Evolutionary conservation across 2,888 invertebrate genomes (phyloP).

Genomic region (Archips xylosteana): DNA sequence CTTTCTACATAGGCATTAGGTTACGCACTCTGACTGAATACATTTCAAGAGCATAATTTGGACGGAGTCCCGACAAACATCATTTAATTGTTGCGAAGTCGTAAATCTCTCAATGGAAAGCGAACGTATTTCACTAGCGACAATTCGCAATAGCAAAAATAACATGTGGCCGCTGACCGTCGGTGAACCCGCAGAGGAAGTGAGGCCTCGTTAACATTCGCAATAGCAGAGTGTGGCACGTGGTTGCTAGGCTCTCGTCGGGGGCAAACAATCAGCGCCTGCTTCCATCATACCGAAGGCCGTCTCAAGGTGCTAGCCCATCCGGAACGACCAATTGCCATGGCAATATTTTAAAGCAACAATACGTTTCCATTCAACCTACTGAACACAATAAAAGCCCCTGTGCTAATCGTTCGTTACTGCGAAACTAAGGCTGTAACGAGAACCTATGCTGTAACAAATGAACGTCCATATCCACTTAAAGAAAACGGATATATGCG

Average conservation of each 20-base stretch:
- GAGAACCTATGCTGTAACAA: conserved; percentile 22
- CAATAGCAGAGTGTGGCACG: conserved; percentile 28
- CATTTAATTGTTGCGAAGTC: background rate
- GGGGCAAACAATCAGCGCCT: conserved; percentile 49
- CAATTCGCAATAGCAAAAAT: conserved; percentile 33
- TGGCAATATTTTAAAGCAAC: conserved; percentile 52
- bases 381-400: conserved; percentile 34
- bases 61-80: background rate
- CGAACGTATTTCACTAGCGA: conserved; percentile 20
- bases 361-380: conserved; percentile 47
- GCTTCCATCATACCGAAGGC: conserved; percentile 63
- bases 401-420: conserved; percentile 19
- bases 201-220: conserved; percentile 37
- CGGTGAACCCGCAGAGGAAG: conserved; percentile 40
- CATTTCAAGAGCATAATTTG: background rate
- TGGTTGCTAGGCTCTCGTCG: conserved; percentile 43
- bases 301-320: conserved; percentile 60
- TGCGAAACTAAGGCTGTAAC: conserved; percentile 4
- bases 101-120: conserved; percentile 17
- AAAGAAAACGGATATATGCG: conserved; percentile 26
- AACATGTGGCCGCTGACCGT: conserved; percentile 36
- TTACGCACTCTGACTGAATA: background rate
- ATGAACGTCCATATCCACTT: conserved; percentile 5
- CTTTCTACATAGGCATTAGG: background rate
- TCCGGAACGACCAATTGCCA: conserved; percentile 57